Base-by-base conservation (phyloP, 2,113 vertebrate species). In the Geothlypis trichas region DNA sequence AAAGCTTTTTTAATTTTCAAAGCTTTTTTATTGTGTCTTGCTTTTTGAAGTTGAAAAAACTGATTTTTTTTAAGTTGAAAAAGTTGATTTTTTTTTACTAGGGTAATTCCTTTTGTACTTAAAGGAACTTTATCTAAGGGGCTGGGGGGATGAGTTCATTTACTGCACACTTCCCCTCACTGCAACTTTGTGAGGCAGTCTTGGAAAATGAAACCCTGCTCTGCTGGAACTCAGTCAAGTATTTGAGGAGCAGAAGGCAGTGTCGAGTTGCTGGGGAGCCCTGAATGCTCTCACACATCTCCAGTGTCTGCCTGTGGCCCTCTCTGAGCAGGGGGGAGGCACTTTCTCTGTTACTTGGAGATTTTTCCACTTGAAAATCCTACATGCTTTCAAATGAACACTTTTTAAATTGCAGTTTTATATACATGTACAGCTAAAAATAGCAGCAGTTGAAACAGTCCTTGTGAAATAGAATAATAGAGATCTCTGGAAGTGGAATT, bases 201-300 rank as follows among this genome's bases (percentile, higher is more conserved):
- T 24, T 93, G 89, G 89, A 69, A 91, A 97, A 94, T 62, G 77
- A 94, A 96, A 89, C 79, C 37, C 37, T 80, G 65, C 74, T 89
- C 74, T 77, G 59, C 78, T 95, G 94, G 80, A 91, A 21, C 41
- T 41, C 26, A 44, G 76, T 88, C 89, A 87, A 81, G 55, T 87
- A 95, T 96, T 95, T 87, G 52, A 58, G 30, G 39, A 83, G 94
- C 78, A 87, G 72, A 14, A 91, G 82, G 62, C 82, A 41, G 85
- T 82, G 90, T 95, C 49, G 2, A 54, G 87, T 96, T 87, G 75
- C 82, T 9, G 52, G 35, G 69, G 66, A 84, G 85, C 63, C 26
- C 33, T 5, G 37, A 41, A 9, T 4, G 55, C 79, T 75, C 90
- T 77, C 78, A 27, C 61, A 47, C 28, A 4, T 63, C 71, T 51